Percentiles rank a stretch among this genome's conserved stretches.
These are phyloP conservation scores for Calyptomena viridis DNA, from an alignment of 2,113 vertebrate species.

Conservation along the genomic window DNA sequence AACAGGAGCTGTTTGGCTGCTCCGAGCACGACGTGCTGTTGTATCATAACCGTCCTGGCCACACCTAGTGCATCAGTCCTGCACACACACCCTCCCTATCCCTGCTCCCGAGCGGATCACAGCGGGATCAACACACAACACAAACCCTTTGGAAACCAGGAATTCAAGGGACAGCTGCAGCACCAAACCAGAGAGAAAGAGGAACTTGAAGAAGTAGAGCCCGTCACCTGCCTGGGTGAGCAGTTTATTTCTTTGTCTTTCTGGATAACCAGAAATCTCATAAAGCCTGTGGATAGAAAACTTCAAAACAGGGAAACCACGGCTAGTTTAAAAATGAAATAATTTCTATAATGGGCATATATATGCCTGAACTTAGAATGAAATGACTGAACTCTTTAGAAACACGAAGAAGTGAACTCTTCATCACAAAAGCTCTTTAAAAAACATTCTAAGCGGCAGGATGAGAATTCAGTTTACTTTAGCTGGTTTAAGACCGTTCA, in stretches of 20 bases:
- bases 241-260: neutral
- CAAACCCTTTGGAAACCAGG: neutral
- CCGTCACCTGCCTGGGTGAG: conserved; percentile 20
- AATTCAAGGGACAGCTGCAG: neutral
- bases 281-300: neutral
- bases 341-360: neutral
- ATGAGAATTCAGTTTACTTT: neutral
- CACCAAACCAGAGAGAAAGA: neutral
- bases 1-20: neutral
- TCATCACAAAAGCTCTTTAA: neutral
- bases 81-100: conserved; percentile 41
- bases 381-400: neutral
- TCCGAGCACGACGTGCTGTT: conserved; percentile 30
- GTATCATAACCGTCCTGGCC: conserved; percentile 71
- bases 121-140: conserved; percentile 8
- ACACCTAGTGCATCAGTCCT: conserved; percentile 83
- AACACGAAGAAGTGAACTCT: neutral
- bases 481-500: neutral
- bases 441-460: neutral
- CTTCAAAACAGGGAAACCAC: neutral
- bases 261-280: neutral
- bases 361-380: neutral
- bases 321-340: neutral
- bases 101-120: neutral
- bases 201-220: neutral